A percentile compares a stretch with the other conserved stretches of the same genome.
Conservation (phyloP, 1,140 invertebrate genomes). For the Drosophila ironensis region DNA sequence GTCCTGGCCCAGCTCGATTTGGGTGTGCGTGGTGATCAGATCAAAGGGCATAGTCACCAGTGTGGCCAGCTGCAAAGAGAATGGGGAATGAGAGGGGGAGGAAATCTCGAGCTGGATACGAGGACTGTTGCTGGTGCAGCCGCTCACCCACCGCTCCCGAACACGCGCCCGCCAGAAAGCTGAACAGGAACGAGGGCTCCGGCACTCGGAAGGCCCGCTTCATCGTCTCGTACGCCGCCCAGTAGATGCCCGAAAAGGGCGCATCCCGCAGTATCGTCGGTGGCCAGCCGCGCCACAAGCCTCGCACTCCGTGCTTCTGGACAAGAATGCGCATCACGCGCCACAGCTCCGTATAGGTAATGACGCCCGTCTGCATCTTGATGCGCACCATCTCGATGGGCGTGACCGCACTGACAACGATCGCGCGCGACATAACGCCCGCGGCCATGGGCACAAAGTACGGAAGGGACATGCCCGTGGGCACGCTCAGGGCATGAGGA, state of each 20-base stretch:
- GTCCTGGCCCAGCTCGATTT: constrained; percentile 97
- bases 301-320: constrained; percentile 88
- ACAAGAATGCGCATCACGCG: constrained; percentile 84
- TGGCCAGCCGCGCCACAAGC: constrained; percentile 94
- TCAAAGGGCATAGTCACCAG: constrained; percentile 97
- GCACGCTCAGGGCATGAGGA: too few species aligned
- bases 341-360: constrained; percentile 90
- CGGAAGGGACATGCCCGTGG: constrained; percentile 76
- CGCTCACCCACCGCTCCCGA: constrained; percentile 91
- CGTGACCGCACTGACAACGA: constrained; percentile 93
- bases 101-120: background rate
- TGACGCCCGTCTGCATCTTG: constrained; percentile 97
- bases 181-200: constrained; percentile 89
- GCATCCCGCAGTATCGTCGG: constrained; percentile 97
- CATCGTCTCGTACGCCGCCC: constrained; percentile 95
- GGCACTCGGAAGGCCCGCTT: constrained; percentile 86
- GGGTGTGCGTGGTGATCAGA: constrained; percentile 98
- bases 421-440: constrained; percentile 90
- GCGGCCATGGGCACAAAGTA: constrained; percentile 90
- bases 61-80: constrained; percentile 89
- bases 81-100: too few species aligned
- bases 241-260: constrained; percentile 98
- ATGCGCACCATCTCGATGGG: constrained; percentile 98
- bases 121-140: background rate
- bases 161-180: constrained; percentile 92